Evolutionary conservation across 1,140 invertebrate genomes (phyloP).

Genomic region (Drosophila sulfurigaster): DNA sequence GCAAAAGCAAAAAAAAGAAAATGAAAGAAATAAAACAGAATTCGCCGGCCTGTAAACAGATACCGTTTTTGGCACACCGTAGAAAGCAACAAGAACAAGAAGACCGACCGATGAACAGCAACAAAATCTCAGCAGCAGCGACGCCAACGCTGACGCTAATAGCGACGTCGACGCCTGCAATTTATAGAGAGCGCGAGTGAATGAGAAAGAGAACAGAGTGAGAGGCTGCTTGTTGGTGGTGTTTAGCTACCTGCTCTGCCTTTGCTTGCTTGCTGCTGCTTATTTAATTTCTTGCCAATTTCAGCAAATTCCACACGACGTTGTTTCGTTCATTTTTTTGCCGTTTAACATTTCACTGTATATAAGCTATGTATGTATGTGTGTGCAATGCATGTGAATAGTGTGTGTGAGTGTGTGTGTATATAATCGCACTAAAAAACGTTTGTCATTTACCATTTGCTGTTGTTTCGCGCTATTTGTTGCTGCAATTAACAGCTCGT

Average conservation of each 20-base stretch:
- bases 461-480: slow-evolving; percentile 16
- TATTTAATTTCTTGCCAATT: slow-evolving; percentile 61
- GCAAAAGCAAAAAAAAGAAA: slow-evolving; percentile 7
- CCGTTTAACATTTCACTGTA: slow-evolving; percentile 55
- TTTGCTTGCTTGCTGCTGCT: slow-evolving; percentile 14
- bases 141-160: slow-evolving; percentile 36
- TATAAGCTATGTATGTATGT: background rate
- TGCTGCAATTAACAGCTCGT: slow-evolving; percentile 41
- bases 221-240: slow-evolving; percentile 18
- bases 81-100: slow-evolving; percentile 11
- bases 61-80: slow-evolving; percentile 65
- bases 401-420: slow-evolving; percentile 2
- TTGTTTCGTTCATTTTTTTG: slow-evolving; percentile 49
- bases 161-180: slow-evolving; percentile 29
- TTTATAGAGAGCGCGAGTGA: slow-evolving; percentile 28
- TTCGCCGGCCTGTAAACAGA: slow-evolving; percentile 74
- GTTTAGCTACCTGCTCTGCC: slow-evolving; percentile 36
- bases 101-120: slow-evolving; percentile 4
- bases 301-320: slow-evolving; percentile 75
- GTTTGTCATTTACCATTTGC: slow-evolving; percentile 11
- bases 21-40: slow-evolving; percentile 37
- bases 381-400: background rate
- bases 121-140: slow-evolving; percentile 36
- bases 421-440: slow-evolving; percentile 14
- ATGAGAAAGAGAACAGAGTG: slow-evolving; percentile 5